phyloP scores from a whole-genome alignment of 2,888 invertebrate genomes.

The Prosapia bicincta region DNA sequence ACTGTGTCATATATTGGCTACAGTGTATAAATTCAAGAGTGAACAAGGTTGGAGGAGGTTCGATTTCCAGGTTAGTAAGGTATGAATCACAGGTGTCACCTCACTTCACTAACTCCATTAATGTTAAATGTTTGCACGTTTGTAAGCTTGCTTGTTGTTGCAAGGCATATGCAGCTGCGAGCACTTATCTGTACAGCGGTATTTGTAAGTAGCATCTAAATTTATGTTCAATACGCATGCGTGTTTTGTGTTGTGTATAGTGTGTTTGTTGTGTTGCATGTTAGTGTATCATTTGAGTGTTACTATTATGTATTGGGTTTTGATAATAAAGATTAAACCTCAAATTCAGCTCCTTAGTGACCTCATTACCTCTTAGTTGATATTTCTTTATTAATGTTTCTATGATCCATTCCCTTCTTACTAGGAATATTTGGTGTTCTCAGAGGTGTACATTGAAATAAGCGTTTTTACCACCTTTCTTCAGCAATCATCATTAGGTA shows the following conservation, averaged over 20 bases:
- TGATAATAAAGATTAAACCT: too few relatives aligned
- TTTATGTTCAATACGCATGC: background rate
- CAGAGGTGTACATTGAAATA: too few relatives aligned
- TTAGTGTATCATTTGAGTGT: background rate
- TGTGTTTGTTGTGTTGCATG: background rate
- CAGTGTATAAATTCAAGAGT: slow-evolving; percentile 92
- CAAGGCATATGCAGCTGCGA: background rate
- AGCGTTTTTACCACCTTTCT: too few relatives aligned
- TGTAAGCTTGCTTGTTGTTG: slow-evolving; percentile 15
- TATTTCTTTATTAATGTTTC: too few relatives aligned
- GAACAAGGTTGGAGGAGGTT: slow-evolving; percentile 96
- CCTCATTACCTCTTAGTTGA: too few relatives aligned
- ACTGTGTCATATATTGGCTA: slow-evolving; percentile 87
- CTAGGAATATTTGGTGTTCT: too few relatives aligned
- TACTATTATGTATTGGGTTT: too few relatives aligned
- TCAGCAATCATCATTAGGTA: too few relatives aligned
- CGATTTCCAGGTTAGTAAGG: slow-evolving; percentile 84
- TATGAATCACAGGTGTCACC: slow-evolving; percentile 51
- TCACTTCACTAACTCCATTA: slow-evolving; percentile 43
- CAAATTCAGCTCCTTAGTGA: too few relatives aligned
- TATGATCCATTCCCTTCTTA: too few relatives aligned
- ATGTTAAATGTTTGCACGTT: slow-evolving; percentile 20
- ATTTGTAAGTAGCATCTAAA: background rate
- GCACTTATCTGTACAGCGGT: background rate
- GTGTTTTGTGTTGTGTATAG: background rate